Conservation (phyloP, 2,113 vertebrate species). For the Nibea coibor region DNA sequence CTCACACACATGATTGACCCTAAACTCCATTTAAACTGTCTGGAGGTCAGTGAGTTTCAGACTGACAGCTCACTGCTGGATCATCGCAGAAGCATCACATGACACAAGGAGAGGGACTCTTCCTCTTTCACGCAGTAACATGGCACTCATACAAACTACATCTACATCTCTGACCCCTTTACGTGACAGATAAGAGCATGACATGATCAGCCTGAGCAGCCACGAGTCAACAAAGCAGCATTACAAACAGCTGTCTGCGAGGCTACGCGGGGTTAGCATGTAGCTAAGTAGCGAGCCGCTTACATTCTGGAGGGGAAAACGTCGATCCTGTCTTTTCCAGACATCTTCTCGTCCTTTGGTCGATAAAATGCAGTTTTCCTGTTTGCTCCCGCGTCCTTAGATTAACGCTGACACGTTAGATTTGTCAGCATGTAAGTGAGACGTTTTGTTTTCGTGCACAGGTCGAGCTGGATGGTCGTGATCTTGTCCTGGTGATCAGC, state of each 20-base stretch:
- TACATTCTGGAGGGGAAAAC: slow-evolving; percentile 98
- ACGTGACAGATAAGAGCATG: neutral
- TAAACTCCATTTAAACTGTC: too few species aligned
- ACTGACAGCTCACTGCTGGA: slow-evolving; percentile 51
- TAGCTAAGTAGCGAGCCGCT: slow-evolving; percentile 77
- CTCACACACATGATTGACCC: too few species aligned
- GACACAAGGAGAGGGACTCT: slow-evolving; percentile 51
- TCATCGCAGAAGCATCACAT: slow-evolving; percentile 71
- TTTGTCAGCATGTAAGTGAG: neutral
- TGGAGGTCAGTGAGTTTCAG: neutral
- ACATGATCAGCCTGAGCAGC: neutral
- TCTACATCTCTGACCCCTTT: neutral
- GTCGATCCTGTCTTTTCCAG: slow-evolving; percentile 96
- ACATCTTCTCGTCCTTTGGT: slow-evolving; percentile 87
- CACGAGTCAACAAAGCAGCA: neutral
- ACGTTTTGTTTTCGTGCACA: neutral
- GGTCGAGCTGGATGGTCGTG: slow-evolving; percentile 54
- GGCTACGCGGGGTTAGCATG: slow-evolving; percentile 50
- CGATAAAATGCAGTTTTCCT: slow-evolving; percentile 16
- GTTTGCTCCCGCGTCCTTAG: neutral
- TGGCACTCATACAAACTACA: neutral
- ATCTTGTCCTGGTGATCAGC: slow-evolving; percentile 77
- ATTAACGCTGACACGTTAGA: neutral
- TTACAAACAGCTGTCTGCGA: neutral
- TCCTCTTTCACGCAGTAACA: slow-evolving; percentile 69